Conservation (phyloP, 2,888 invertebrate genomes). For the Sphaerophoria rueppellii region DNA sequence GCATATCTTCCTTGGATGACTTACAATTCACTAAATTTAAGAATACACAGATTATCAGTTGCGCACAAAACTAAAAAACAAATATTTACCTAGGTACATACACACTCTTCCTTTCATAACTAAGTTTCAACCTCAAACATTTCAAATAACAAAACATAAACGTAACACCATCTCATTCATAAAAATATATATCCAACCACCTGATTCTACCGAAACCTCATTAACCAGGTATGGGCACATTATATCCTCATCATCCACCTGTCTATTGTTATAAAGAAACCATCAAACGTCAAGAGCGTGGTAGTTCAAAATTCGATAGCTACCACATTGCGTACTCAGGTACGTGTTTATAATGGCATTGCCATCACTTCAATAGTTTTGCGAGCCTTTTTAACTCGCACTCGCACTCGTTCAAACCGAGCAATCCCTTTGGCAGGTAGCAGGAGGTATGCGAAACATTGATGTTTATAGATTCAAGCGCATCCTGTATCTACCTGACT, state of each 20-base stretch:
- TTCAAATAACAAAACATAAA: neutral
- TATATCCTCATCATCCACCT: conserved; percentile 19
- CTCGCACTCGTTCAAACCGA: too few relatives aligned
- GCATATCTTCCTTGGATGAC: too few relatives aligned
- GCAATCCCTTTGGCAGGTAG: too few relatives aligned
- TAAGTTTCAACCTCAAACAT: neutral
- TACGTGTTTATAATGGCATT: neutral
- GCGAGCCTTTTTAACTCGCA: too few relatives aligned
- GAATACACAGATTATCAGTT: too few relatives aligned
- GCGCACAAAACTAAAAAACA: too few relatives aligned
- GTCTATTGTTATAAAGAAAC: conserved; percentile 5
- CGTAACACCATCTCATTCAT: conserved; percentile 1
- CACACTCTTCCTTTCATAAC: neutral
- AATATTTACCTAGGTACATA: neutral
- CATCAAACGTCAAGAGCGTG: neutral
- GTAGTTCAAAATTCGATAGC: too few relatives aligned
- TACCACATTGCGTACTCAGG: neutral
- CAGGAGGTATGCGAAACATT: too few relatives aligned
- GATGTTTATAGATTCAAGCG: too few relatives aligned
- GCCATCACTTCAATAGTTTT: neutral
- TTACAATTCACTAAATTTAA: too few relatives aligned
- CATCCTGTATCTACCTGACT: too few relatives aligned
- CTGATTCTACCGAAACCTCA: neutral
- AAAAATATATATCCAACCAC: neutral
- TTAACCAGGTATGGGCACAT: neutral